Evolutionary conservation across 2,113 vertebrate species (phyloP), one percentile per base, ranked within the genome.

Genomic region (Gymnarchus niloticus): DNA sequence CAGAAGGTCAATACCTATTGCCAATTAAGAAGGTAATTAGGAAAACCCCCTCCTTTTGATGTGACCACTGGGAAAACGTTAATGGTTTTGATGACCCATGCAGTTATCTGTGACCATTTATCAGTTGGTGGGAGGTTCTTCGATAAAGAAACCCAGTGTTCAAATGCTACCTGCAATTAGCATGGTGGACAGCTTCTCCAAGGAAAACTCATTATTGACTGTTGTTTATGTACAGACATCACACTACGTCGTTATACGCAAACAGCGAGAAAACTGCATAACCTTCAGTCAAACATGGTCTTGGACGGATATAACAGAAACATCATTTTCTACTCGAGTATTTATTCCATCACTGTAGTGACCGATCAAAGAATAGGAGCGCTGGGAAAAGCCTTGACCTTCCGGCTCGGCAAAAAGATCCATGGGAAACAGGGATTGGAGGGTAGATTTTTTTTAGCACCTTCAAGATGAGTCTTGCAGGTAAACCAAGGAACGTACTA

Each of bases 51-150:
- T n/a, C 23, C 76, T 12, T 78, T 48, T 78, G 44, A 78, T 46
- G 37, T 8, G 76, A 41, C 0, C 73, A 7, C 21, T 78, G 37
- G 76, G 76, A 19, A 48, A 48, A 78, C n/a, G 44, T 41, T 48
- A 21, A 19, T 41, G 44, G 44, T 78, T 78, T 78, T 19, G 46
- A 23, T 78, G 44, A 37, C 44, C 41, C 76, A 54, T 6, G 52
- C 52, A 73, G 65, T 33, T 73, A 73, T 19, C 33, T 73, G 33
- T 73, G 65, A 73, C 65, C 33, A 73, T 73, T 73, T 73, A 33
- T 73, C 65, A 73, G 23, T 78, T 78, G 41, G 19, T 78, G 76
- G 76, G 76, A 78, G 44, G 76, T 78, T 78, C 44, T 78, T 21
- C 76, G 23, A 78, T 78, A 78, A 78, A 78, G 76, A n/a, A 78